Evolutionary conservation across 2,888 invertebrate species (phyloP), one percentile per base, ranked within the genome.

Genomic region (Molorchus minor): DNA sequence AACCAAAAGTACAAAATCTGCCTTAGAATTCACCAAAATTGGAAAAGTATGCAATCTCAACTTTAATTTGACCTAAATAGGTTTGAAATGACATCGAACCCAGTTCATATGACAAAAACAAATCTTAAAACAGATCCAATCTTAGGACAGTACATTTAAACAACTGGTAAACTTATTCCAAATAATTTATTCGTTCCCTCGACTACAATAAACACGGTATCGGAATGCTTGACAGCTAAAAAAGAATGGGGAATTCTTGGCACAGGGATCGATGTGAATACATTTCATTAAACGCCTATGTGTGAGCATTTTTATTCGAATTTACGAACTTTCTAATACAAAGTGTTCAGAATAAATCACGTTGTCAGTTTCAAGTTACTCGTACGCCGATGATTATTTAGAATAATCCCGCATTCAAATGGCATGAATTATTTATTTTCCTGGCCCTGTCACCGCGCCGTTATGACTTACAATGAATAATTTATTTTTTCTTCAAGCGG

Each of bases 401-500:
- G 12, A 33, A 33, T 33, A 33, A 33, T 33, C 33, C 2, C 33
- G 3, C 5, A 12, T 33, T 33, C 12, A 10, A 3, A 7, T 12
- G 33, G 12, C 33, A 33, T 33, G 33, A 33, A 33, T 33, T n/a
- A 33, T 33, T 33, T 33, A 33, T 33, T 33, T 33, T 33, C 12
- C 3, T 25, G 10, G 33, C 7, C n/a, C 33, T 33, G 33, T 5
- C 33, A 10, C 33, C 2, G 33, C 2, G 33, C 33, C 12, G 12
- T 33, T 33, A 33, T 33, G 33, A 33, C 33, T n/a, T 33, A 33
- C 33, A n/a, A 33, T 33, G 33, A 33, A n/a, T 33, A 7, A 33
- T 33, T 33, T 33, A 33, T 33, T 33, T n/a, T 33, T 25, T n/a
- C n/a, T n/a, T 25, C 8, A 25, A 3, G 25, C 25, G 25, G 25